A percentile compares a stretch with the other conserved stretches of the same genome.
phyloP scores from a whole-genome alignment of 2,797 vertebrate species.

The Acipenser transmontanus region DNA sequence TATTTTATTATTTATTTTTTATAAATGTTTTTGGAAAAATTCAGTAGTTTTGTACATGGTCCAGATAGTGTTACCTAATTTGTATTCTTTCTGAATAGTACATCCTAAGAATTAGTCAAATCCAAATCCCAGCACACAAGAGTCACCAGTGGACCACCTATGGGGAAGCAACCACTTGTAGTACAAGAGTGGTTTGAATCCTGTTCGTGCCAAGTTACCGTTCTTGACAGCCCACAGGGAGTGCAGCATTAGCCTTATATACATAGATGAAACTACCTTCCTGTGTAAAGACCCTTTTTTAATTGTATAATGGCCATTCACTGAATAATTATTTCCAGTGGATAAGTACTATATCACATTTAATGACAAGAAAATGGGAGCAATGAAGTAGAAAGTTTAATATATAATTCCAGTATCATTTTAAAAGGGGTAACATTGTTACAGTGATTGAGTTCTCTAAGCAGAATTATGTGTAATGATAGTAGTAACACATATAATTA shows the following conservation, averaged over 20 bases:
- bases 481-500: background rate
- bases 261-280: no score
- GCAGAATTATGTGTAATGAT: background rate
- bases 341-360: background rate
- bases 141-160: no score
- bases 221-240: no score
- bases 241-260: no score
- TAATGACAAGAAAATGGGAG: background rate
- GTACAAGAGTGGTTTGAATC: no score
- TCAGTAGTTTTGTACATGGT: slow-evolving; percentile 20
- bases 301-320: background rate
- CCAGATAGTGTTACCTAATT: no score
- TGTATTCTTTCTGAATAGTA: no score
- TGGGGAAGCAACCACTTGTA: no score
- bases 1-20: slow-evolving; percentile 28
- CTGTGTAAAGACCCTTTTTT: no score
- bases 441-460: slow-evolving; percentile 4
- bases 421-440: background rate
- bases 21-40: slow-evolving; percentile 28
- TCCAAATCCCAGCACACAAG: no score
- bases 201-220: no score
- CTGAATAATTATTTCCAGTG: background rate
- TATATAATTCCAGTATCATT: background rate
- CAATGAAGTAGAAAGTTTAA: background rate
- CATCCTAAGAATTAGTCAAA: no score